A percentile compares a stretch with the other conserved stretches of the same genome.
Conservation (phyloP, 2,113 vertebrate species). For the Cyanoderma ruficeps region DNA sequence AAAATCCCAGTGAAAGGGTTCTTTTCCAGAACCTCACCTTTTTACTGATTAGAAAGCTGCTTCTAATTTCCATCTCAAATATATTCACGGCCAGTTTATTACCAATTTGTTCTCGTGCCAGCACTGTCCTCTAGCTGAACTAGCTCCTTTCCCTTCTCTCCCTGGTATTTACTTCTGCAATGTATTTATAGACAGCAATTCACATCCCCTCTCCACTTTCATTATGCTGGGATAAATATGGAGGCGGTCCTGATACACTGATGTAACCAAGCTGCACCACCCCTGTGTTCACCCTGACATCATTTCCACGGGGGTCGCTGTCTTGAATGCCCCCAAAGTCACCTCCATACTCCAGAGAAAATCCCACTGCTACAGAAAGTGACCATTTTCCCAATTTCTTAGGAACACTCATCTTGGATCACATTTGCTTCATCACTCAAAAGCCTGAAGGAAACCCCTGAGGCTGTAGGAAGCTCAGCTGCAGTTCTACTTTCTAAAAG, state of each 20-base stretch:
- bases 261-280: not conserved
- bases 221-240: not conserved
- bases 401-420: not conserved
- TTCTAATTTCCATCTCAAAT: constrained; percentile 63
- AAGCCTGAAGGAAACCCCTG: not conserved
- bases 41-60: constrained; percentile 50
- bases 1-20: constrained; percentile 36
- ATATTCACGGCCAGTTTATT: constrained; percentile 55
- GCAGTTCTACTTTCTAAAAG: not conserved
- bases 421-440: not conserved
- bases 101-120: constrained; percentile 52
- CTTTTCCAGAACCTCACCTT: constrained; percentile 31
- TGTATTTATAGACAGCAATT: constrained; percentile 49
- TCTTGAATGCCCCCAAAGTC: not conserved
- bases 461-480: not conserved
- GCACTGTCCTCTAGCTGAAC: constrained; percentile 59
- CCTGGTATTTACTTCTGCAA: not conserved
- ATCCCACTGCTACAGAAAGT: not conserved
- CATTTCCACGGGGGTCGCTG: not conserved
- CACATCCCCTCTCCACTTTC: not conserved
- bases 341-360: not conserved
- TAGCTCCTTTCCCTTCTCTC: constrained; percentile 32
- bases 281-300: not conserved
- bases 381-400: not conserved
- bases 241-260: not conserved